Evolutionary conservation across 2,797 vertebrate genomes (phyloP), one percentile per base, ranked within the genome.

Genomic region (Epinephelus malabaricus): DNA sequence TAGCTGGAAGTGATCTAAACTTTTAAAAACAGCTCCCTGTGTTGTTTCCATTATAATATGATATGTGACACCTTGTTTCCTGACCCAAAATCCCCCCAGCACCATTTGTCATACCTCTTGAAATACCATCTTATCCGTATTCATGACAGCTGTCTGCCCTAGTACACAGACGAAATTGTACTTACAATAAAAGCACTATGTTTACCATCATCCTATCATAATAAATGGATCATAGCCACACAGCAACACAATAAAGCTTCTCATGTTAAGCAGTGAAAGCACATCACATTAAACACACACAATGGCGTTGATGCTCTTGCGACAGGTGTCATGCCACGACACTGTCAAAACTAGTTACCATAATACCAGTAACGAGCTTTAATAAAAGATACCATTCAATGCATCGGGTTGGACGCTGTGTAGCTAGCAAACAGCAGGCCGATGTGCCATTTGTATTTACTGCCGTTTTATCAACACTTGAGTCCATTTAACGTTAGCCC

Each of bases 291-390:
- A n/a, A 23, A 63, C 53, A 38, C 55, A 73, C 38, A 46, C 43
- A 45, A 50, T 3, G 15, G 21, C 38, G 51, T 27, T 50, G 76
- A 86, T 82, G 82, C 79, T 70, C 56, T 55, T 72, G 54, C 83
- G 89, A 92, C 90, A 92, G 88, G 87, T 90, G 86, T 69, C 79
- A 78, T 65, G 7, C 23, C 18, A 25, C 9, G 19, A 45, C 67
- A 30, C 61, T 60, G 53, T 67, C 12, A 50, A 43, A 38, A 6
- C 13, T 3, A 12, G 21, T 54, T 7, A 25, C 23, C 2, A 43
- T 62, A 8, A 13, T 38, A 4, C 17, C 5, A 51, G 1, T 9
- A 23, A 2, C 1, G 17, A 60, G 19, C 2, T 10, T 7, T 21
- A 9, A 5, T 40, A 21, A 64, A 46, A 65, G 6, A 50, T 3